A percentile compares a stretch with the other conserved stretches of the same genome.
Evolutionary conservation across 1,140 invertebrate species (phyloP).

Genomic region (Drosophila grimshawi): DNA sequence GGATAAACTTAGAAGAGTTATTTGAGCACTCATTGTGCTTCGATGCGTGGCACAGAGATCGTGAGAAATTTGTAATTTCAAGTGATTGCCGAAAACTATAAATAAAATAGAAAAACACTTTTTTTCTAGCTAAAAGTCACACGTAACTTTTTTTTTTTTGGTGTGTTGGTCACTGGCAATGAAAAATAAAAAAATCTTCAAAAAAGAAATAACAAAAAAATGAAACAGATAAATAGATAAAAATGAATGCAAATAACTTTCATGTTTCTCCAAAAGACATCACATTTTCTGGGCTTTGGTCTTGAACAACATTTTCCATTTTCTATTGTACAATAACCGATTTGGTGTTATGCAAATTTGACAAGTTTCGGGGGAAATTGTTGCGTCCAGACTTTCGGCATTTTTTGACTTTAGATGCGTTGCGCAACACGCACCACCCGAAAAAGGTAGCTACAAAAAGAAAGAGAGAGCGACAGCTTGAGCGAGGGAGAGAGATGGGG

Average conservation of each 20-base stretch:
- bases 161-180: conserved; percentile 20
- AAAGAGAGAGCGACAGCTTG: background rate
- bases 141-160: conserved; percentile 36
- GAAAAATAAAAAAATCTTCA: conserved; percentile 7
- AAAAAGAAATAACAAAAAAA: background rate
- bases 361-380: conserved; percentile 43
- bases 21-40: conserved; percentile 2
- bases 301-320: conserved; percentile 42
- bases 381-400: conserved; percentile 33
- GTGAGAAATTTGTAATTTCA: conserved; percentile 43
- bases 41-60: conserved; percentile 21
- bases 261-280: conserved; percentile 11
- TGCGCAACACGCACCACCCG: conserved; percentile 40
- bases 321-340: conserved; percentile 47
- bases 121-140: conserved; percentile 33
- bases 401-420: conserved; percentile 31
- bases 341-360: conserved; percentile 45
- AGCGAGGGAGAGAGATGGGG: background rate
- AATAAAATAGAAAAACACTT: conserved; percentile 11
- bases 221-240: conserved; percentile 1
- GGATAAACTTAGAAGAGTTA: conserved; percentile 4
- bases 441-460: conserved; percentile 23
- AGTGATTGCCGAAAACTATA: conserved; percentile 2
- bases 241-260: conserved; percentile 45
- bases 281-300: conserved; percentile 7